Evolutionary conservation across 1,140 invertebrate genomes (phyloP).

Genomic region (Calycopis cecrops): DNA sequence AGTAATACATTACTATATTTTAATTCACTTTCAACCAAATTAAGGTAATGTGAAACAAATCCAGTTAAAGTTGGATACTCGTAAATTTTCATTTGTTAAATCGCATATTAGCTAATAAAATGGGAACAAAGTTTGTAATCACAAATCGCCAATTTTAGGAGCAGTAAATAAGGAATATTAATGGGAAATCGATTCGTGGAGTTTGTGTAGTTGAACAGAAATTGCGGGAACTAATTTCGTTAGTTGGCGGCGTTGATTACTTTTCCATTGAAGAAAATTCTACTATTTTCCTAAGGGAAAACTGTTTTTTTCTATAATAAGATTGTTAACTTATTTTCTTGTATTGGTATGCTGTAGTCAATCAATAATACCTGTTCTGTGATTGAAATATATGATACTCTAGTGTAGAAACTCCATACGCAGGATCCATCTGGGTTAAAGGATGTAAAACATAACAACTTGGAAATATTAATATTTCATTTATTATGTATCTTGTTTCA

Average conservation of each 20-base stretch:
- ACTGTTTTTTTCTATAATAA: background rate
- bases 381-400: too few relatives aligned
- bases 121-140: constrained; percentile 3
- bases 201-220: constrained; percentile 2
- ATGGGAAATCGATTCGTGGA: constrained; percentile 8
- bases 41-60: too few relatives aligned
- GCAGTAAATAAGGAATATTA: constrained; percentile 11
- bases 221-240: constrained; percentile 5
- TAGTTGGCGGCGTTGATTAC: constrained; percentile 1
- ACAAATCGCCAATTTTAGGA: constrained; percentile 11
- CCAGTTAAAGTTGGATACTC: too few relatives aligned
- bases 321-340: background rate
- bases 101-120: constrained; percentile 5
- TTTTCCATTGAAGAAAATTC: constrained; percentile 3
- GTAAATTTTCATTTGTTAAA: background rate
- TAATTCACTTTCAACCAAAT: too few relatives aligned
- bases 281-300: background rate
- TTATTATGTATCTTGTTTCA: too few relatives aligned
- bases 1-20: too few relatives aligned
- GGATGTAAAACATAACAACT: too few relatives aligned
- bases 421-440: too few relatives aligned
- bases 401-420: too few relatives aligned
- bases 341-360: too few relatives aligned
- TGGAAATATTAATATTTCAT: too few relatives aligned
- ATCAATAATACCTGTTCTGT: too few relatives aligned